These are phyloP conservation scores for Acleris sparsana DNA, from an alignment of 2,888 invertebrate species.

Conservation along the genomic window DNA sequence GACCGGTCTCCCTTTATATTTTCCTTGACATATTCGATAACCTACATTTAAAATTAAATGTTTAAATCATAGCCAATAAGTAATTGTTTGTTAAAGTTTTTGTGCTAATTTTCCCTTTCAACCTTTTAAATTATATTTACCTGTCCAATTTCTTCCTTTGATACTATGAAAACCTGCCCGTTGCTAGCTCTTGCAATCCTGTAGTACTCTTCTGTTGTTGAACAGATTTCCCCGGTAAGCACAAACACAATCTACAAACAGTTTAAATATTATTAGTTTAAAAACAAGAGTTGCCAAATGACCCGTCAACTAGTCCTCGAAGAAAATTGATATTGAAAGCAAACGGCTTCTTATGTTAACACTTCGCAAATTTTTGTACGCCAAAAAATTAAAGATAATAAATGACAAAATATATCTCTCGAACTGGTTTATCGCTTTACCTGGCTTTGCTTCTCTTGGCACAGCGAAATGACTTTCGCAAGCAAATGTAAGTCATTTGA, in stretches of 20 bases:
- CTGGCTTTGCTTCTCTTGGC: conserved; percentile 45
- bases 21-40: conserved; percentile 34
- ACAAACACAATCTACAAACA: conserved; percentile 39
- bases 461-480: conserved; percentile 41
- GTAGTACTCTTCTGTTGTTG: not conserved
- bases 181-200: conserved; percentile 28
- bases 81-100: too few species aligned
- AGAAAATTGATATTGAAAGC: too few species aligned
- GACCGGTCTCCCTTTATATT: conserved; percentile 27
- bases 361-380: too few species aligned
- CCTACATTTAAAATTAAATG: conserved; percentile 2
- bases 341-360: too few species aligned
- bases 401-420: too few species aligned
- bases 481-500: conserved; percentile 43
- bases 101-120: too few species aligned
- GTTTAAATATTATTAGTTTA: not conserved
- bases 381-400: too few species aligned
- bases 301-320: too few species aligned
- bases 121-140: conserved; percentile 1
- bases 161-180: conserved; percentile 33
- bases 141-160: conserved; percentile 17
- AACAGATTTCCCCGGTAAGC: conserved; percentile 36
- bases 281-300: too few species aligned
- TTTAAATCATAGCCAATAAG: too few species aligned
- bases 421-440: conserved; percentile 3